These are phyloP conservation scores for Rhyacophila evoluta DNA, from an alignment of 2,888 invertebrate genomes.

Conservation along the genomic window DNA sequence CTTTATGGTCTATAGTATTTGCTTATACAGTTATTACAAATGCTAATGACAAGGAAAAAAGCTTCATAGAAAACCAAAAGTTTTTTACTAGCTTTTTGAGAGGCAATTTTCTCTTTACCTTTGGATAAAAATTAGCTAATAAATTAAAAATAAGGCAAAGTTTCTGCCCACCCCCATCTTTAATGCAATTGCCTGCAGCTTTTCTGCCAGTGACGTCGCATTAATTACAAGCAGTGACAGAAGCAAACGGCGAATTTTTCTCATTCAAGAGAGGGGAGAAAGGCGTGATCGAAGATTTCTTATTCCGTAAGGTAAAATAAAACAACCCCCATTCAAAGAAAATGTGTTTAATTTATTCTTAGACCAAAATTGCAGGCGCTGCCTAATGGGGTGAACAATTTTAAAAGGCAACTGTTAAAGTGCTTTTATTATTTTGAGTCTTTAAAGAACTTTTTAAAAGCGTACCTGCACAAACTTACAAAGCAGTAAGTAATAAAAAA, in stretches of 20 bases:
- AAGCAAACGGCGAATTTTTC: slow-evolving; percentile 23
- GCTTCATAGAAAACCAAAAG: not conserved
- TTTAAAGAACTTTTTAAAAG: too few relatives aligned
- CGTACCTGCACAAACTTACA: too few relatives aligned
- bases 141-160: not conserved
- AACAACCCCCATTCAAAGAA: not conserved
- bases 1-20: too few relatives aligned
- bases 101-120: not conserved
- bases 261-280: not conserved
- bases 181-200: slow-evolving; percentile 35
- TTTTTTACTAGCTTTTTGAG: not conserved
- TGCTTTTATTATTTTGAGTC: not conserved
- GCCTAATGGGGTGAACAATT: not conserved
- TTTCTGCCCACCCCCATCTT: not conserved
- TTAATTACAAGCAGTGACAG: slow-evolving; percentile 42
- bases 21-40: too few relatives aligned
- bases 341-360: slow-evolving; percentile 14
- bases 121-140: not conserved
- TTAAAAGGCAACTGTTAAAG: not conserved
- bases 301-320: not conserved
- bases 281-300: not conserved
- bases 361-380: not conserved
- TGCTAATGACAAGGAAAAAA: too few relatives aligned
- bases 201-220: slow-evolving; percentile 43
- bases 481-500: too few relatives aligned